Evolutionary conservation across 2,797 vertebrate species (phyloP), one percentile per base, ranked within the genome.

Genomic region (Carduelis carduelis): DNA sequence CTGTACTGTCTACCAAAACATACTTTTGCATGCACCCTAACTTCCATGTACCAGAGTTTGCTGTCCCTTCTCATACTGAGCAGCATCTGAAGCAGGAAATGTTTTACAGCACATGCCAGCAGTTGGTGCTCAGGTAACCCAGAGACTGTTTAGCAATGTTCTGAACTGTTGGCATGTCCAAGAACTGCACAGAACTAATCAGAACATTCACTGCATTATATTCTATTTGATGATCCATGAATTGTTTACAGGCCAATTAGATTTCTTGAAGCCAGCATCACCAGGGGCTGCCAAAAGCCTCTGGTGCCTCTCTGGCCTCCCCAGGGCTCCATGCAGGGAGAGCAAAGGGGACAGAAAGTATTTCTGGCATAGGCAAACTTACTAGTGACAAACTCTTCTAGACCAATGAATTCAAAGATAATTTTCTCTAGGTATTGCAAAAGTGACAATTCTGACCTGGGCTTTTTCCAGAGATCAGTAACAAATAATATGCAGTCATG

Each of bases 381-480:
- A n/a, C 11, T 22, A 55, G n/a, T 11, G 43, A 77, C 23, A 35
- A 53, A 37, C 44, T 34, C 35, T 44, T 60, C 34, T 8, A 68
- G 41, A 41, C 1, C 1, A 3, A 12, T 1, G 0, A 5, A n/a
- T 53, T 56, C 39, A 39, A 47, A 61, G 30, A 30, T 12, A 12
- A 52, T 53, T 47, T 69, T 39, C 53, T n/a, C 8, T 11, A 8
- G 18, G 3, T 19, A 14, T 55, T n/a, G 14, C 17, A 44, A 8
- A 39, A 84, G 6, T 0, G 2, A 43, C 9, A 70, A 43, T 55
- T 66, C n/a, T 60, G 27, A 41, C 19, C 11, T 12, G 56, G 22
- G 11, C 12, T 47, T 71, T 53, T 59, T 9, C 15, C 30, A 28
- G 27, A 75, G 15, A 39, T 6, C 21, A 22, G 26, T 49, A 79